Base-by-base conservation (phyloP, 2,797 vertebrate species). In the Orestias chungarensis region DNA sequence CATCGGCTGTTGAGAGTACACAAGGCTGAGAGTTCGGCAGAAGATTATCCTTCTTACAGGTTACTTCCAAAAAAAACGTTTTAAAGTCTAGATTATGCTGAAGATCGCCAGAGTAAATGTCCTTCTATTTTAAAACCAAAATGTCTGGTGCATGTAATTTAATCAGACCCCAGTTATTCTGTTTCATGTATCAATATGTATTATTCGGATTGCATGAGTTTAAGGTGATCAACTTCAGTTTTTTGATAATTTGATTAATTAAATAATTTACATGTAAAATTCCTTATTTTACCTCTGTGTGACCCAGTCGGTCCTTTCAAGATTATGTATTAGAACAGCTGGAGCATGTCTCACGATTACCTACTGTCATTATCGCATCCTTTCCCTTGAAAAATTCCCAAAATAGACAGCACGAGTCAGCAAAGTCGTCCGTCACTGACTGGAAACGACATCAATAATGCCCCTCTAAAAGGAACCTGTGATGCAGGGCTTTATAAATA, bases 401-500 rank as follows among this genome's bases (percentile, higher is more conserved):
- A 59, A 81, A 68, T 78, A 81, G 67, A 71, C 74, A 66, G 62
- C 54, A 40, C 72, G 86, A 75, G 76, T 81, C 73, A 5, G 1
- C 4, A 10, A 55, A 66, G 69, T 71, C 54, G 73, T 70, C 73
- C 73, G 59, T 77, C 72, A 66, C 79, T 35, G 50, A 71, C 40
- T 82, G 76, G 68, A 85, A 74, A 75, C 86, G 78, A 84, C 78
- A 70, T 85, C 73, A 85, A 29, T 77, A 69, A 80, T 80, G 75
- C 47, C 59, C 78, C 82, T 81, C 66, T 27, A 84, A 87, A 82
- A 80, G 59, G 72, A 79, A 83, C 64, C 62, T 73, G 75, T 82
- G 80, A 83, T 79, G 71, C 78, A 23, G 57, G 65, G 71, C 46
- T 81, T 82, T 79, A 74, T 81, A 81, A 80, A 85, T 83, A 79